Percentiles rank a stretch among this genome's conserved stretches.
Evolutionary conservation across 1,140 invertebrate species (phyloP).

Genomic region (Trichoplusia ni): DNA sequence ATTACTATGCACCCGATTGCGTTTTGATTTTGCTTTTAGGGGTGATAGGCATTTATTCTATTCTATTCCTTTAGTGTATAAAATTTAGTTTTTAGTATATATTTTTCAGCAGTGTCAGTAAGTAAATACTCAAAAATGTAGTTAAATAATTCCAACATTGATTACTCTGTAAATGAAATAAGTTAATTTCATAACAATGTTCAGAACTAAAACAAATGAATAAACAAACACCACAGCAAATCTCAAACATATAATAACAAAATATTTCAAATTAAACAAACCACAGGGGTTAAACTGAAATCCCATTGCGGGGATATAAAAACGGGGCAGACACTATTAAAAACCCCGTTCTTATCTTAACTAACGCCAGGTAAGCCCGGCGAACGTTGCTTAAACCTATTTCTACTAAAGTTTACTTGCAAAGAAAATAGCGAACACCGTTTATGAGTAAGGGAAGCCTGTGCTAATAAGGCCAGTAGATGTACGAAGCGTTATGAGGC

Average conservation of each 20-base stretch:
- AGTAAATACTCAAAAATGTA: too few species aligned
- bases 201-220: too few species aligned
- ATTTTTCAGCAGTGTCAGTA: too few species aligned
- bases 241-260: not conserved
- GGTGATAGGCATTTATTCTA: too few species aligned
- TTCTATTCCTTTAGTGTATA: too few species aligned
- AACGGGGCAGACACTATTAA: conserved; percentile 24
- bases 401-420: conserved; percentile 45
- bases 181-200: too few species aligned
- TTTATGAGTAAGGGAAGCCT: conserved; percentile 53
- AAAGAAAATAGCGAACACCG: conserved; percentile 56
- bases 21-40: too few species aligned
- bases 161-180: too few species aligned
- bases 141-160: too few species aligned
- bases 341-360: conserved; percentile 25
- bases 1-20: not conserved
- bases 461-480: conserved; percentile 52
- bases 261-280: conserved; percentile 22
- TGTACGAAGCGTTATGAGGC: conserved; percentile 36
- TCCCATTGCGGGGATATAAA: conserved; percentile 22
- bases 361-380: conserved; percentile 29
- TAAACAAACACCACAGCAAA: not conserved
- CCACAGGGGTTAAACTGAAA: not conserved
- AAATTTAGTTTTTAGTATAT: too few species aligned
- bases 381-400: conserved; percentile 44